Percentiles rank a stretch among this genome's conserved stretches.
These are phyloP conservation scores for Heteractis magnifica DNA, from an alignment of 92 coral and sea anemone species.

Conservation along the genomic window DNA sequence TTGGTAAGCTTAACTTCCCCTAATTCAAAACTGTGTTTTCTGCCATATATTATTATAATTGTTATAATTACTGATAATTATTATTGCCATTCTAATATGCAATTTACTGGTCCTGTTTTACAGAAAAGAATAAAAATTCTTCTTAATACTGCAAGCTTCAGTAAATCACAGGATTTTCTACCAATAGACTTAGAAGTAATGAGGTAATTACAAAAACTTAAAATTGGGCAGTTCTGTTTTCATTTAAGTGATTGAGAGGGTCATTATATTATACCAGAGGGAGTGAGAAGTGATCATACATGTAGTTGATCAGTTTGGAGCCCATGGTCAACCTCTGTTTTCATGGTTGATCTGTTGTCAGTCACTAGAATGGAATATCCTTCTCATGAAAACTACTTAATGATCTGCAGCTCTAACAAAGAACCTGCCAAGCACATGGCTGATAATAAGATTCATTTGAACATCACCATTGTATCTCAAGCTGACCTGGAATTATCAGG, in stretches of 20 bases:
- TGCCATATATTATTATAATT: too few relatives aligned
- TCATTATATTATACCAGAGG: too few relatives aligned
- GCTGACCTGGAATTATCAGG: slow-evolving; percentile 79
- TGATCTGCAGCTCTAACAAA: slow-evolving; percentile 56
- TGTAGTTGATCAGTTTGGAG: too few relatives aligned
- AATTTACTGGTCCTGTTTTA: neutral
- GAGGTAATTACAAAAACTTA: slow-evolving; percentile 35
- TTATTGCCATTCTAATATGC: neutral
- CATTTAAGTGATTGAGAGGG: too few relatives aligned
- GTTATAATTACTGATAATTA: too few relatives aligned
- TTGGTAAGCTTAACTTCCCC: too few relatives aligned
- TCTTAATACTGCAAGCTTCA: slow-evolving; percentile 49
- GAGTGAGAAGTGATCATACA: too few relatives aligned
- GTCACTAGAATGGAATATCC: neutral
- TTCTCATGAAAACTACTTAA: neutral
- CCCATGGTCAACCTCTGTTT: too few relatives aligned
- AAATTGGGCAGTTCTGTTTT: too few relatives aligned
- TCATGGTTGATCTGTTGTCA: neutral
- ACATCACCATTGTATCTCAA: slow-evolving; percentile 76
- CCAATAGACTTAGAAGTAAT: slow-evolving; percentile 52
- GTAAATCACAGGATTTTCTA: slow-evolving; percentile 56
- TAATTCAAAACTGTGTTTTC: too few relatives aligned
- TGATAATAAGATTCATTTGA: slow-evolving; percentile 61
- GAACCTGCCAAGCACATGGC: slow-evolving; percentile 47
- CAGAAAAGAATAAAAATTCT: slow-evolving; percentile 40